Percentiles rank a stretch among this genome's conserved stretches.
phyloP scores from a whole-genome alignment of 2,797 vertebrate species.

The Columba guinea region DNA sequence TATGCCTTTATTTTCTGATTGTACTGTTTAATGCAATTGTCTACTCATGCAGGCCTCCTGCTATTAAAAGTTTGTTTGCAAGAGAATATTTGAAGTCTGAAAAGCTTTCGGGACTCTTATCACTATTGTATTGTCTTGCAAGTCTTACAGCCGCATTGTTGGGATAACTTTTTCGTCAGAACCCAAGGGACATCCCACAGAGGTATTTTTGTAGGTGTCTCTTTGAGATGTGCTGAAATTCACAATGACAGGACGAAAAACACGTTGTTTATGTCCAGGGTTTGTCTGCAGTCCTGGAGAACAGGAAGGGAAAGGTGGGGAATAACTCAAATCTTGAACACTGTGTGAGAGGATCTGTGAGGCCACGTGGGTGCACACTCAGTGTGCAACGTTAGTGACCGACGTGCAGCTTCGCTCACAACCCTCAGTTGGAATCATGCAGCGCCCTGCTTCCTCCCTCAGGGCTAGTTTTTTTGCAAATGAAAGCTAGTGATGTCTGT shows the following conservation, averaged over 20 bases:
- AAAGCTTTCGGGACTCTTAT: background rate
- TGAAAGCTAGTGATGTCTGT: background rate
- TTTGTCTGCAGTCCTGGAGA: background rate
- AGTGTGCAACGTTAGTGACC: background rate
- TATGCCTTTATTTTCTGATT: background rate
- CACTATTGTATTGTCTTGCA: background rate
- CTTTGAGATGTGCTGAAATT: background rate
- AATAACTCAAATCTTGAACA: background rate
- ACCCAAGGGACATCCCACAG: background rate
- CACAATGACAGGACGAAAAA: background rate
- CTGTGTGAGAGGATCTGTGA: background rate
- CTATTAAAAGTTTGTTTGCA: background rate
- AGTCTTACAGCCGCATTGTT: background rate
- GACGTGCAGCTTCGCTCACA: background rate
- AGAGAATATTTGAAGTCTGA: background rate
- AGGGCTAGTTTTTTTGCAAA: background rate
- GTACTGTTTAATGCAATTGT: background rate
- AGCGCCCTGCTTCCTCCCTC: background rate
- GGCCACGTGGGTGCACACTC: accelerated
- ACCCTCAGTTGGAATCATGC: background rate
- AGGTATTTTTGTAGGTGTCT: background rate
- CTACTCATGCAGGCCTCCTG: background rate
- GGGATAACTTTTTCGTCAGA: background rate
- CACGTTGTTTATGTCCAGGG: background rate
- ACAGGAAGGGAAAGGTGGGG: background rate